phyloP scores from a whole-genome alignment of 2,797 vertebrate genomes.

The Pangasius mekongensis region DNA sequence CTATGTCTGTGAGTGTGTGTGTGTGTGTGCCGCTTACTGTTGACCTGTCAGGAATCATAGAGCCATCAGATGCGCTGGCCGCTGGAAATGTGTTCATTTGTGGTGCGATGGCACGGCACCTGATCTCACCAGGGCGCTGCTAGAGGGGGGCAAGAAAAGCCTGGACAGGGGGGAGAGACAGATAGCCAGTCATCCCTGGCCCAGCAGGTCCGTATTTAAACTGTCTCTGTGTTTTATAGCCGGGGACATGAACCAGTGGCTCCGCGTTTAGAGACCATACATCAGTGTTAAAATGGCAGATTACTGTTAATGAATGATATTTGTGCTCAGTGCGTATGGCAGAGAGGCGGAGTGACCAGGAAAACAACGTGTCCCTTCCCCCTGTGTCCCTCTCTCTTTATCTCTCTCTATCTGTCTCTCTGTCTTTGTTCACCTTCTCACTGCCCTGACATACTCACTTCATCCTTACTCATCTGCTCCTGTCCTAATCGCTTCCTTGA shows the following conservation, averaged over 20 bases:
- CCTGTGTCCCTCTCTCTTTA: neutral
- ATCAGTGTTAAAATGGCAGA: slow-evolving; percentile 89
- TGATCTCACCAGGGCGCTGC: slow-evolving; percentile 68
- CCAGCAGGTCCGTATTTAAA: slow-evolving; percentile 94
- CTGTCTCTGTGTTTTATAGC: slow-evolving; percentile 95
- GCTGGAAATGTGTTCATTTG: slow-evolving; percentile 85
- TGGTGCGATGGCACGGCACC: slow-evolving; percentile 72
- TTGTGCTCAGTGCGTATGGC: slow-evolving; percentile 80
- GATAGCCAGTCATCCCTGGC: slow-evolving; percentile 79
- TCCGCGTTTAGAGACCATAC: slow-evolving; percentile 76
- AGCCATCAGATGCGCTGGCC: slow-evolving; percentile 74
- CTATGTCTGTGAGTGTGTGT: neutral
- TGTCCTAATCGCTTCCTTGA: slow-evolving; percentile 48
- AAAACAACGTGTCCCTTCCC: slow-evolving; percentile 70
- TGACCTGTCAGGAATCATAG: slow-evolving; percentile 77
- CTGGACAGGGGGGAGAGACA: slow-evolving; percentile 64
- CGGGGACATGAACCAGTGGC: slow-evolving; percentile 74
- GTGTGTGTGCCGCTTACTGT: slow-evolving; percentile 53
- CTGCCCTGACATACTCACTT: slow-evolving; percentile 19
- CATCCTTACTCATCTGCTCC: slow-evolving; percentile 14
- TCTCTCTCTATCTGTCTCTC: slow-evolving; percentile 1
- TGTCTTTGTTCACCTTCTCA: slow-evolving; percentile 40
- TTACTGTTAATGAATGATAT: slow-evolving; percentile 94
- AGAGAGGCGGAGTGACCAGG: slow-evolving; percentile 72
- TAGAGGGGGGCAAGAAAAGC: slow-evolving; percentile 49